Conservation (phyloP, 2,113 vertebrate species). For the Herpailurus yagouaroundi region DNA sequence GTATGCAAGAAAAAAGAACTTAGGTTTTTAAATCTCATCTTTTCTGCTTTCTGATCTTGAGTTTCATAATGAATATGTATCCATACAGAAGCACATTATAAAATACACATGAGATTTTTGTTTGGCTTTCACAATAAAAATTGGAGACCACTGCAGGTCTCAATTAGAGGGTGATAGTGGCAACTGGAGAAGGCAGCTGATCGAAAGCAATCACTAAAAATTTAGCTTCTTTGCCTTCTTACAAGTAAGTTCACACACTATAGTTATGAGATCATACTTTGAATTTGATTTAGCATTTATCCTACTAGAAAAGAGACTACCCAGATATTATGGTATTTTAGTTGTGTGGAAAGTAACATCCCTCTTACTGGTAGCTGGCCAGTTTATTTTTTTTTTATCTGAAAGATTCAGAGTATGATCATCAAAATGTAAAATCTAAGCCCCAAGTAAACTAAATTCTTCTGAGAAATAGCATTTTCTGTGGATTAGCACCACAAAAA, state of each 20-base stretch:
- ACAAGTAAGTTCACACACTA: not conserved
- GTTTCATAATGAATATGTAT: not conserved
- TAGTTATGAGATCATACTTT: not conserved
- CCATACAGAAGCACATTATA: not conserved
- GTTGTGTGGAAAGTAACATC: not conserved
- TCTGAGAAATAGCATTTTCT: not conserved
- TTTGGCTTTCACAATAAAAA: not conserved
- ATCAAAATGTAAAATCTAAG: conserved; percentile 11
- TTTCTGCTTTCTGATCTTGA: not conserved
- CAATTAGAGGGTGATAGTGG: not conserved
- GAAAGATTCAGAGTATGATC: not conserved
- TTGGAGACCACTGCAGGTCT: not conserved
- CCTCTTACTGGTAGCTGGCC: not conserved
- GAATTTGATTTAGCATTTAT: conserved; percentile 23
- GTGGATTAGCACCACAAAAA: not conserved
- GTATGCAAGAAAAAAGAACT: not conserved
- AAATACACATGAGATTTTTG: not conserved
- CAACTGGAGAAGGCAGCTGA: not conserved
- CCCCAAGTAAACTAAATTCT: not conserved
- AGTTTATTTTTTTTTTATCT: not conserved
- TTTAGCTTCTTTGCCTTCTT: not conserved
- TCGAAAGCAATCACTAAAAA: not conserved
- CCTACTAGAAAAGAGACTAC: not conserved
- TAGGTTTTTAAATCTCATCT: not conserved
- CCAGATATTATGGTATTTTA: not conserved